phyloP scores from a whole-genome alignment of 2,113 vertebrate species.

The Chamaea fasciata region DNA sequence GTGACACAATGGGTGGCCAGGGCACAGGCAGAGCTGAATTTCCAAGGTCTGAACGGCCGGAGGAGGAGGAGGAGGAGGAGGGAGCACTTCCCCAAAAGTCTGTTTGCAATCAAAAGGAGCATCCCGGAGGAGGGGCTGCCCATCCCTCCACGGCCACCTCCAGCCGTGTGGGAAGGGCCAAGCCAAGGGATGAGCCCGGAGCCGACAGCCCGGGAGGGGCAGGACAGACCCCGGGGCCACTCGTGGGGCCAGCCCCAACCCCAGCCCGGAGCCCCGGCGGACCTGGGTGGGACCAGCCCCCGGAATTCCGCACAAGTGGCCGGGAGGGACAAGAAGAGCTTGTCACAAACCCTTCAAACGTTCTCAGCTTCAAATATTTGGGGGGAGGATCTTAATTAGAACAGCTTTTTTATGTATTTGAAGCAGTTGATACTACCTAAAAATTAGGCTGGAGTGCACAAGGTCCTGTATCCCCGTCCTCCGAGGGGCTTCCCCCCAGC shows the following conservation, averaged over 20 bases:
- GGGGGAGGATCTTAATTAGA: background rate
- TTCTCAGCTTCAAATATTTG: background rate
- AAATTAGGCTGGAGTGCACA: background rate
- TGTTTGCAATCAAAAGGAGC: background rate
- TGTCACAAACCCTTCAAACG: fast-evolving
- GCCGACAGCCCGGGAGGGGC: background rate
- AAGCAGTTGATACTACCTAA: background rate
- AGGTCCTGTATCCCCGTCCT: background rate
- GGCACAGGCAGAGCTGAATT: background rate
- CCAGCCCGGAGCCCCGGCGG: fast-evolving
- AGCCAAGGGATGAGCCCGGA: background rate
- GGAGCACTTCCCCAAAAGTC: background rate
- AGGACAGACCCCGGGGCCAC: background rate
- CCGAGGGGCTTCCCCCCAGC: background rate
- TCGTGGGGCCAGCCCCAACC: background rate
- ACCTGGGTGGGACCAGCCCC: background rate
- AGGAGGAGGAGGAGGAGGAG: background rate
- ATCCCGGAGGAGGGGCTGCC: background rate
- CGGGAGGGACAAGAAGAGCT: background rate
- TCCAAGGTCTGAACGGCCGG: background rate
- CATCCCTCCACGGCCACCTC: no score
- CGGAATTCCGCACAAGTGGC: fast-evolving
- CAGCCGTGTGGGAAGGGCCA: background rate
- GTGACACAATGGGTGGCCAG: background rate
- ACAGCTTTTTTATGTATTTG: fast-evolving